Evolutionary conservation across 2,888 invertebrate species (phyloP), one percentile per base, ranked within the genome.

Genomic region (Nomada flava): DNA sequence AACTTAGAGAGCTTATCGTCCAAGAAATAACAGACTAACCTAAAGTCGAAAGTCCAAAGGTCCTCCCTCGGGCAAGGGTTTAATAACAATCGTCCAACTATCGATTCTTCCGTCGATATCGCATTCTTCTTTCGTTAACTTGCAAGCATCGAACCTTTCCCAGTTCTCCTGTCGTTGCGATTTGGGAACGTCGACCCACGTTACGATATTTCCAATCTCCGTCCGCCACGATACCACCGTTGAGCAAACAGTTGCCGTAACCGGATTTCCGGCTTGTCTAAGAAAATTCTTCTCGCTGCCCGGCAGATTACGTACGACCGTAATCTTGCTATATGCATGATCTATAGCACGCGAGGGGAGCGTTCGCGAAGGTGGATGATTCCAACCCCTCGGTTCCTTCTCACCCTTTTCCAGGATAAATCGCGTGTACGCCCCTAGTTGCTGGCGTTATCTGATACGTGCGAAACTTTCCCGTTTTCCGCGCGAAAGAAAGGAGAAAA

Each of bases 321-420:
- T 83, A 83, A 82, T 87, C 87, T 79, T 78, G 36, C 68, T 20
- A 47, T 29, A 72, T 10, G 44, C 29, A 60, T 86, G 84, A 86
- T 85, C 77, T 83, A 85, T 60, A 26, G 60, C 36, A 57, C 80
- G 29, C 76, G 29, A 13, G 78, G 80, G 72, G 67, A 64, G 69
- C 76, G 69, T 77, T 79, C 68, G 47, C 55, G 64, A 68, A 60
- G 60, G n/a, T 26, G n/a, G 57, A 53, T 20, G 62, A 59, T 50
- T 53, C 50, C 63, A 53, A 64, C 55, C 50, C 42, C 26, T 10
- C 47, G 23, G 20, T 13, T 18, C 42, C 23, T 18, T 23, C 60
- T 63, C 59, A n/a, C 47, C 70, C 59, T 15, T 62, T 52, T 42
- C 10, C 36, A 20, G 70, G 72, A 86, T 86, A 86, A 86, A 86